These are phyloP conservation scores for Cassiopea xamachana DNA, from an alignment of 30 jellyfish, hydroid and myxozoan genomes.

Conservation along the genomic window DNA sequence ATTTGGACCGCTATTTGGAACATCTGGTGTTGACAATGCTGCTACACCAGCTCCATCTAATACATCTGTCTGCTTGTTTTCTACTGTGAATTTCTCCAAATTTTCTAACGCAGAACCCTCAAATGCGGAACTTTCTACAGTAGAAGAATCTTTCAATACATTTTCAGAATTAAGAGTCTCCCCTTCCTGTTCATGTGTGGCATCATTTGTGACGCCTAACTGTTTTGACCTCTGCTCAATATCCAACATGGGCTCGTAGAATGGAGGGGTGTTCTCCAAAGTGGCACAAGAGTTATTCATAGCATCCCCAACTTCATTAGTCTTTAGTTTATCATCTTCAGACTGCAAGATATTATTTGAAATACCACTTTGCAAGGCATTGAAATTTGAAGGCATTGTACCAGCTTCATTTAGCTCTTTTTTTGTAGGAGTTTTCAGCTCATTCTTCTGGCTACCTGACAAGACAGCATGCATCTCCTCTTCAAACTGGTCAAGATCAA, in stretches of 20 bases:
- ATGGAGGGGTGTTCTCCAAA: slow-evolving; percentile 48
- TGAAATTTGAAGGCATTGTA: no score
- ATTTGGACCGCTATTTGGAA: not conserved
- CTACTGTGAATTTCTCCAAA: not conserved
- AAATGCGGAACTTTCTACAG: not conserved
- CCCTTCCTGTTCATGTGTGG: not conserved
- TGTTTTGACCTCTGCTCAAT: slow-evolving; percentile 63
- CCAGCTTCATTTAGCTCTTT: slow-evolving; percentile 2
- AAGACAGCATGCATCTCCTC: slow-evolving; percentile 70
- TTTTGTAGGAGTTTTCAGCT: slow-evolving; percentile 49
- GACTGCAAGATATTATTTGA: not conserved
- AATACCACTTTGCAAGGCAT: not conserved
- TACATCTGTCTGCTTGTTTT: not conserved
- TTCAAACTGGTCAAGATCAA: slow-evolving; percentile 58
- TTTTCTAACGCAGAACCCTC: no score
- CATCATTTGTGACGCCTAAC: not conserved
- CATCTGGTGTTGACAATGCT: not conserved
- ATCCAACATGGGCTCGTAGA: slow-evolving; percentile 87
- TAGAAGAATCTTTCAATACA: not conserved
- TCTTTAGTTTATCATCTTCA: not conserved
- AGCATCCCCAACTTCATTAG: not conserved
- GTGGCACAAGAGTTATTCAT: not conserved
- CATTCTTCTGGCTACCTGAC: slow-evolving; percentile 44
- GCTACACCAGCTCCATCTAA: not conserved
- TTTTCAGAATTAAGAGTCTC: not conserved